These are phyloP conservation scores for Schlechtendalia chinensis DNA, from an alignment of 1,140 invertebrate species.

Conservation along the genomic window DNA sequence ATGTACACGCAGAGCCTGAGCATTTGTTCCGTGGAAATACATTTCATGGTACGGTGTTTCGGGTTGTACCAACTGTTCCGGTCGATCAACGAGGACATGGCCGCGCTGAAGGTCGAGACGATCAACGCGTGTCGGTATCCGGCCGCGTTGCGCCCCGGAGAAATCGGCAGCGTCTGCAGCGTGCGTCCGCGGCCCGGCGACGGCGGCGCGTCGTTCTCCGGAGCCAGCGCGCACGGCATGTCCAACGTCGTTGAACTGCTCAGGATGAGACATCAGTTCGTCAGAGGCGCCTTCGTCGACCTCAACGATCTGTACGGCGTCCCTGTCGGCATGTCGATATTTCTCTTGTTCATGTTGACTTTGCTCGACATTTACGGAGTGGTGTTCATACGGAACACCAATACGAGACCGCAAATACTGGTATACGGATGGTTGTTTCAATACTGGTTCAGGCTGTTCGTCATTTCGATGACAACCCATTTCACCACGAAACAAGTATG, in stretches of 20 bases:
- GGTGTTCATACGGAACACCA: neutral
- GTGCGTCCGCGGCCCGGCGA: neutral
- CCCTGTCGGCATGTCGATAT: neutral
- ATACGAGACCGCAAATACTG: neutral
- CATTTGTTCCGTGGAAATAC: conserved; percentile 7
- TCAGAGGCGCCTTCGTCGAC: neutral
- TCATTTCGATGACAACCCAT: neutral
- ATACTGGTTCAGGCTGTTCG: conserved; percentile 9
- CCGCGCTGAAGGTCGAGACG: neutral
- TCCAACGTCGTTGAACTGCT: neutral
- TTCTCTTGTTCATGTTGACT: neutral
- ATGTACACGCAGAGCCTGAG: conserved; percentile 18
- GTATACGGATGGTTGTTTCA: conserved; percentile 24
- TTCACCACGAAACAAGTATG: conserved; percentile 30
- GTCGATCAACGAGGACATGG: conserved; percentile 15
- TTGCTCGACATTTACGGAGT: conserved; percentile 17
- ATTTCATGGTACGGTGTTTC: neutral
- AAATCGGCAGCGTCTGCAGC: no score
- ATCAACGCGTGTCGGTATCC: conserved; percentile 14
- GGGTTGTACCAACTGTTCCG: conserved; percentile 7
- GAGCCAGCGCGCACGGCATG: no score
- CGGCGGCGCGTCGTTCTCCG: neutral
- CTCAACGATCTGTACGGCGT: neutral
- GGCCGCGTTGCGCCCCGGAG: neutral
- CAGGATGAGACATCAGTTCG: conserved; percentile 17